A percentile compares a stretch with the other conserved stretches of the same genome.
phyloP scores from a whole-genome alignment of 2,113 vertebrate genomes.

The Lichenostomus cassidix region DNA sequence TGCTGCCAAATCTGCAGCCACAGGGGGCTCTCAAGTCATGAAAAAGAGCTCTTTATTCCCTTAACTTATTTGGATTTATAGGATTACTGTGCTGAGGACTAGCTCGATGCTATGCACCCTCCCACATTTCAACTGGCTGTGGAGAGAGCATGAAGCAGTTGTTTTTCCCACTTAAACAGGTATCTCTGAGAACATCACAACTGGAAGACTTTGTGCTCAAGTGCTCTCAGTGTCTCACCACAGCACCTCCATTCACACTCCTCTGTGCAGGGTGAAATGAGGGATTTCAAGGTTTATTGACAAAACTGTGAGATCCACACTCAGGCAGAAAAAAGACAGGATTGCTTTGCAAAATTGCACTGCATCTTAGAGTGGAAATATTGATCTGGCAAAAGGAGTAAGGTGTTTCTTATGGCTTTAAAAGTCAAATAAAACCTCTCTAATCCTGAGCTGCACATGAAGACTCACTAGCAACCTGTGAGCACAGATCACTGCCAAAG shows the following conservation, averaged over 20 bases:
- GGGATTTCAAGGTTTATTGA: neutral
- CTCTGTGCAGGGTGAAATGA: neutral
- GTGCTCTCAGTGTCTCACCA: neutral
- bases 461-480: neutral
- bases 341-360: neutral
- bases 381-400: neutral
- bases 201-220: neutral
- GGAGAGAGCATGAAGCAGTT: neutral
- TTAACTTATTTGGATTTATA: constrained; percentile 4
- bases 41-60: neutral
- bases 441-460: too few relatives aligned
- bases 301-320: neutral
- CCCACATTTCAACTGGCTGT: neutral
- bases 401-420: neutral
- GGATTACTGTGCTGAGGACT: neutral
- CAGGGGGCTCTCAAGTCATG: neutral
- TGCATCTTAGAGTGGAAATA: neutral
- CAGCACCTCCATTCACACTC: neutral
- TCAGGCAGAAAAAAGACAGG: neutral
- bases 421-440: neutral
- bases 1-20: constrained; percentile 27
- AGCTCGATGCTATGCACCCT: neutral
- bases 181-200: neutral
- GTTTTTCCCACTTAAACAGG: neutral
- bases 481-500: neutral